These are phyloP conservation scores for Pocota personata DNA, from an alignment of 2,888 invertebrate genomes.

Conservation along the genomic window DNA sequence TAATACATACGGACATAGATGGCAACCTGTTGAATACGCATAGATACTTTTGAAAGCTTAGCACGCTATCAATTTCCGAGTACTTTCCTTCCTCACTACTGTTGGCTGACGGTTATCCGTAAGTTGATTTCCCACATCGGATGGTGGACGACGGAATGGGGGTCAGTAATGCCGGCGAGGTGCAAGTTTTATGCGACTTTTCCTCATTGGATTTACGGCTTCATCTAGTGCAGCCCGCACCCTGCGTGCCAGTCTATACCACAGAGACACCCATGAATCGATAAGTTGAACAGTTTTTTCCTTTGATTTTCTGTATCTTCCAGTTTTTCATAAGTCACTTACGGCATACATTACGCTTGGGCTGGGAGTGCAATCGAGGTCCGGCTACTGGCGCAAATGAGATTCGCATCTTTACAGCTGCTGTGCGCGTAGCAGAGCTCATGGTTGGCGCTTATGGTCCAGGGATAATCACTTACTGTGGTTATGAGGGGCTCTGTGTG, in stretches of 20 bases:
- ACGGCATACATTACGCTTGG: conserved; percentile 52
- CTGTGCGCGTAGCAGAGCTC: conserved; percentile 29
- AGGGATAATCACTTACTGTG: conserved; percentile 72
- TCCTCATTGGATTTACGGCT: conserved; percentile 73
- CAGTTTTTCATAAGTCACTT: conserved; percentile 68
- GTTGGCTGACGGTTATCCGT: not conserved
- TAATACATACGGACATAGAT: not conserved
- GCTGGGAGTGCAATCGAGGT: conserved; percentile 44
- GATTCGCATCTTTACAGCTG: conserved; percentile 70
- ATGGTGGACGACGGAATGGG: conserved; percentile 56
- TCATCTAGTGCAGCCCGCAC: conserved; percentile 58
- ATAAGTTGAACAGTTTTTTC: conserved; percentile 30
- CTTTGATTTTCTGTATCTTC: conserved; percentile 50
- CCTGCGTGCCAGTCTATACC: not conserved
- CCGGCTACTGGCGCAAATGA: conserved; percentile 55
- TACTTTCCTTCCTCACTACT: conserved; percentile 54
- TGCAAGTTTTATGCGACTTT: conserved; percentile 67
- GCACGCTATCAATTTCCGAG: conserved; percentile 66
- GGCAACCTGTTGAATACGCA: conserved; percentile 45
- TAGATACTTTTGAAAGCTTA: conserved; percentile 46
- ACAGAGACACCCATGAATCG: conserved; percentile 33
- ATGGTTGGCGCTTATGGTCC: conserved; percentile 51
- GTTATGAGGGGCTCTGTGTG: conserved; percentile 50
- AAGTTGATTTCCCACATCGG: conserved; percentile 57
- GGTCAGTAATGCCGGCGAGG: conserved; percentile 68